A percentile compares a stretch with the other conserved stretches of the same genome.
phyloP scores from a whole-genome alignment of 1,140 invertebrate genomes.

The Scylla paramamosain region DNA sequence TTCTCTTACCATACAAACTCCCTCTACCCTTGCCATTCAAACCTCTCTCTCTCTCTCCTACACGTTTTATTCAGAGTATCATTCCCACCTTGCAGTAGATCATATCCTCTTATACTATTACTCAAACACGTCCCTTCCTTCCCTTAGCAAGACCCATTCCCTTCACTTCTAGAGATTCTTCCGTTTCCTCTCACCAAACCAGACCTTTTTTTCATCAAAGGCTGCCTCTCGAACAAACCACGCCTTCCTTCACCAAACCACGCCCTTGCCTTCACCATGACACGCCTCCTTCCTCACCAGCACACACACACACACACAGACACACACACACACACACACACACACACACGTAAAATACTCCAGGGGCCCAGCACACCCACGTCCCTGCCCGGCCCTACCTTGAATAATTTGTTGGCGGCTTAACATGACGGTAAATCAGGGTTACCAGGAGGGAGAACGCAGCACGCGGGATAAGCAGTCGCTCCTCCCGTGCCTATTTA shows the following conservation, averaged over 20 bases:
- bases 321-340: background rate
- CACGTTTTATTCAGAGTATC: no score
- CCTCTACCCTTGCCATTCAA: background rate
- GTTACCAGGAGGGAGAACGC: slow-evolving; percentile 50
- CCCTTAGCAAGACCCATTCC: background rate
- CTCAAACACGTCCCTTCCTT: background rate
- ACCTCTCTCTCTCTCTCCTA: background rate
- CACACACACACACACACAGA: background rate
- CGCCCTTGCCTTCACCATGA: no score
- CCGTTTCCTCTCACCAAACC: background rate
- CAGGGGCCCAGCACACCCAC: background rate
- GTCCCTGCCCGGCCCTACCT: slow-evolving; percentile 34
- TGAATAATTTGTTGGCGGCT: slow-evolving; percentile 69
- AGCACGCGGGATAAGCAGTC: slow-evolving; percentile 60
- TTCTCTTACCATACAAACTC: no score
- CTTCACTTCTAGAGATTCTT: background rate
- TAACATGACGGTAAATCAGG: slow-evolving; percentile 70
- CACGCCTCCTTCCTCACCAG: background rate
- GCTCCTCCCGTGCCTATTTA: slow-evolving; percentile 32
- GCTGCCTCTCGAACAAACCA: background rate
- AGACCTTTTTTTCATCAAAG: background rate
- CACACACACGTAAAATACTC: slow-evolving; percentile 10
- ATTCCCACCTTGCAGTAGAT: no score
- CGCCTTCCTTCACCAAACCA: background rate
- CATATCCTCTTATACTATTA: background rate